phyloP scores from a whole-genome alignment of 2,888 invertebrate genomes.

The Plagodis dolabraria region DNA sequence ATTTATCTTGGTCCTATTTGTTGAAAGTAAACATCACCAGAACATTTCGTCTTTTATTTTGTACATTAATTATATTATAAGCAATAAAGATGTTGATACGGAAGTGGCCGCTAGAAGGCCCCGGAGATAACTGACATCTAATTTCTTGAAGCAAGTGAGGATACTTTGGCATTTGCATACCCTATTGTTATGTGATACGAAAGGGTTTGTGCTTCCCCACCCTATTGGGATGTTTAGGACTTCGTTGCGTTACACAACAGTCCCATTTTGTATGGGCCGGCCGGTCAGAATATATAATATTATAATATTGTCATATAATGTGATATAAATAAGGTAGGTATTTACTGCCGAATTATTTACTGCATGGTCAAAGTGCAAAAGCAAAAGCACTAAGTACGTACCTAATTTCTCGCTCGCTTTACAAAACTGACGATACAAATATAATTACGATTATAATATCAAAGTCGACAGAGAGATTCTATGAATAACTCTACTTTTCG shows the following conservation, averaged over 20 bases:
- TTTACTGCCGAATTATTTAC: too few species aligned
- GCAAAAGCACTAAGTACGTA: too few species aligned
- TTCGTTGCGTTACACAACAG: neutral
- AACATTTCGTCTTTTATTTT: constrained; percentile 11
- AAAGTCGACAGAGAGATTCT: too few species aligned
- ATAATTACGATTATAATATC: too few species aligned
- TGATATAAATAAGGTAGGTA: too few species aligned
- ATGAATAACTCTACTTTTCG: too few species aligned
- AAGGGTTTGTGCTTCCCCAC: constrained; percentile 63
- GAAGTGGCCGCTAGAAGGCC: constrained; percentile 59
- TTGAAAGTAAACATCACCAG: constrained; percentile 31
- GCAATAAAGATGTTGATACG: neutral
- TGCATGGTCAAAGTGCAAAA: too few species aligned
- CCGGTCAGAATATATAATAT: too few species aligned
- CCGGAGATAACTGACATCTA: constrained; percentile 62
- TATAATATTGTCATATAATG: too few species aligned
- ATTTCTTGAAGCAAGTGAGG: constrained; percentile 43
- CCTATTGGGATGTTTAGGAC: constrained; percentile 36
- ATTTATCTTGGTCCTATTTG: constrained; percentile 28
- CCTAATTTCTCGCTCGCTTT: too few species aligned
- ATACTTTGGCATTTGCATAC: constrained; percentile 57
- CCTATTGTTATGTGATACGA: constrained; percentile 57
- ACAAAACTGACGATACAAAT: too few species aligned
- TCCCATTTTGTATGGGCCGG: neutral
- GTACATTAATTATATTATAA: constrained; percentile 40